A percentile compares a stretch with the other conserved stretches of the same genome.
Conservation (phyloP, 2,888 invertebrate species). For the Arge pagana region DNA sequence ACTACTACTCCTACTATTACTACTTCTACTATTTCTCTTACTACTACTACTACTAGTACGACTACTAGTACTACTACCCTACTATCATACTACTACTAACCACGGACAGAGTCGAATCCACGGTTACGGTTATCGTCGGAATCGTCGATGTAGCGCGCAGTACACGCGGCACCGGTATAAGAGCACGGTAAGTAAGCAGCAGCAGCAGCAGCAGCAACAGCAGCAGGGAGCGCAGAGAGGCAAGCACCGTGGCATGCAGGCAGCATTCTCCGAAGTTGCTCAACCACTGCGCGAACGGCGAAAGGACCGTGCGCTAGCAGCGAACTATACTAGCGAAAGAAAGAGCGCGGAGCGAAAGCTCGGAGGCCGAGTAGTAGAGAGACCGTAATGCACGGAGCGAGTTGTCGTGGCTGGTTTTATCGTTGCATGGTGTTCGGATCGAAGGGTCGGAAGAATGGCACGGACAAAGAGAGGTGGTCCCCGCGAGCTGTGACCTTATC, state of each 20-base stretch:
- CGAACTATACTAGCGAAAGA: slow-evolving; percentile 19
- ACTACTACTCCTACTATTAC: too few relatives aligned
- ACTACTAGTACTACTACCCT: too few relatives aligned
- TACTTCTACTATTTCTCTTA: too few relatives aligned
- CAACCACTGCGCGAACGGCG: slow-evolving; percentile 42
- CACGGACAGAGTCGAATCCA: too few relatives aligned
- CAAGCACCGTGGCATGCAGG: slow-evolving; percentile 41
- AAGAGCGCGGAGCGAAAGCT: slow-evolving; percentile 8
- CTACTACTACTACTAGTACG: too few relatives aligned
- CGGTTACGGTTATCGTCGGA: too few relatives aligned
- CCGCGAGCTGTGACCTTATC: too few relatives aligned
- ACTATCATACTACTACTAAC: too few relatives aligned
- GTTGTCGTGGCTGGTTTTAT: too few relatives aligned
- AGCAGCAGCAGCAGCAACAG: slow-evolving; percentile 5
- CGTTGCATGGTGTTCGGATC: neutral
- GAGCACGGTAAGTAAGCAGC: too few relatives aligned
- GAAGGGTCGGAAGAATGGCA: slow-evolving; percentile 13
- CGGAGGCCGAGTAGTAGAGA: too few relatives aligned
- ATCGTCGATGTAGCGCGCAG: neutral
- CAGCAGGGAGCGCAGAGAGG: slow-evolving; percentile 25
- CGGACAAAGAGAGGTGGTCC: slow-evolving; percentile 7
- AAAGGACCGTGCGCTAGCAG: slow-evolving; percentile 7
- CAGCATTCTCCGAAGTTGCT: slow-evolving; percentile 50
- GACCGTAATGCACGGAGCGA: too few relatives aligned
- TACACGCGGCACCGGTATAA: neutral